These are phyloP conservation scores for Chauna torquata DNA, from an alignment of 2,113 vertebrate genomes.

Conservation along the genomic window DNA sequence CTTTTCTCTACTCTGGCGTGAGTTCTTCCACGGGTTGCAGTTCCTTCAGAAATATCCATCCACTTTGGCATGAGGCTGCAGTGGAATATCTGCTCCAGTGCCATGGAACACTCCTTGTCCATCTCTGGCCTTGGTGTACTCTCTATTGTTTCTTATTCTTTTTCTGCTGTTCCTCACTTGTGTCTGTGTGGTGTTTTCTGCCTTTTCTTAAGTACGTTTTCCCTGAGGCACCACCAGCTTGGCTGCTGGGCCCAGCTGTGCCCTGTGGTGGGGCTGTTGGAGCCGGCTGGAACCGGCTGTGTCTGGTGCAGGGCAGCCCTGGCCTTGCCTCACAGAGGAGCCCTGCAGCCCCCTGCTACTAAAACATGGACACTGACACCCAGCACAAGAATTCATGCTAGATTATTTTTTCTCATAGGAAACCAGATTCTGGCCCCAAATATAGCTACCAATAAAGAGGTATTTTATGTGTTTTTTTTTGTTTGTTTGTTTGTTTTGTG, in stretches of 20 bases:
- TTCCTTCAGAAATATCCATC: not conserved
- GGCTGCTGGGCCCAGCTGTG: not conserved
- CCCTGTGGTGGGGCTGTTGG: not conserved
- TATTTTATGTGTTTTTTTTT: no score
- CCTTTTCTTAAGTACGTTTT: not conserved
- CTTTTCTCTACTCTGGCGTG: not conserved
- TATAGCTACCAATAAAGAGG: not conserved
- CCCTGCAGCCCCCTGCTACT: no score
- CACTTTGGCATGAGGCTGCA: not conserved
- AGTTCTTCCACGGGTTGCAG: not conserved
- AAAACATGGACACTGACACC: not conserved
- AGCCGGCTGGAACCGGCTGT: accelerated
- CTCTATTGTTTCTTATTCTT: not conserved
- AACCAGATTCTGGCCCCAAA: not conserved
- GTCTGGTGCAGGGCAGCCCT: not conserved
- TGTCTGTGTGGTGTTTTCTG: not conserved
- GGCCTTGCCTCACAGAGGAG: no score
- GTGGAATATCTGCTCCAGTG: not conserved
- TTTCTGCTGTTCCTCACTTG: not conserved
- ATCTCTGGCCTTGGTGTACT: not conserved
- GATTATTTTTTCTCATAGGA: not conserved
- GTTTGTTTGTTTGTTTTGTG: not conserved
- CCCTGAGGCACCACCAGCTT: not conserved
- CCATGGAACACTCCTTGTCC: not conserved
- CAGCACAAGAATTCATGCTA: not conserved